These are phyloP conservation scores for Sebastes diaconus DNA, from an alignment of 2,797 vertebrate genomes.

Conservation along the genomic window DNA sequence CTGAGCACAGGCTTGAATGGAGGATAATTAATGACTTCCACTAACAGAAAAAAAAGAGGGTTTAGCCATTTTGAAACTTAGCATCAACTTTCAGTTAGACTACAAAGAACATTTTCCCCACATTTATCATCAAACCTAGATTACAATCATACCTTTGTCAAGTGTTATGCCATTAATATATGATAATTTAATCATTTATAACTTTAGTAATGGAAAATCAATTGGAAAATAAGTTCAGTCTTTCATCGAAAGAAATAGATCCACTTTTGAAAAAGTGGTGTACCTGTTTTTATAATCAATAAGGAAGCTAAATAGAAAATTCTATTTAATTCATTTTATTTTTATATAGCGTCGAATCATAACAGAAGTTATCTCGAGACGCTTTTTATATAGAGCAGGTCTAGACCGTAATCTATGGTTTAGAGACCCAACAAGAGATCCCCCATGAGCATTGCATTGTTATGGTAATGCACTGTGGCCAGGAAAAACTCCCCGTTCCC, in stretches of 20 bases:
- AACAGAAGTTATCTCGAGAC: too few relatives aligned
- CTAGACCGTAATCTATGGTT: too few relatives aligned
- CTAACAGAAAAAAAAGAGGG: conserved; percentile 3
- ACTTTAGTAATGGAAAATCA: not conserved
- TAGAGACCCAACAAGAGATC: too few relatives aligned
- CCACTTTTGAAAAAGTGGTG: not conserved
- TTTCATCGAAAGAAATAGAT: not conserved
- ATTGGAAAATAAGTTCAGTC: not conserved
- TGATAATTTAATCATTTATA: not conserved
- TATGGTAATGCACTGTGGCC: too few relatives aligned
- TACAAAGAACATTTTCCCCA: not conserved
- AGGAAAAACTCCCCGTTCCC: too few relatives aligned
- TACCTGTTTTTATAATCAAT: not conserved
- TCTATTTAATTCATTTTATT: too few relatives aligned
- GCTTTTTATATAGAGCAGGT: too few relatives aligned
- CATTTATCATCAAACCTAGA: not conserved
- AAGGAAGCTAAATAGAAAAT: not conserved
- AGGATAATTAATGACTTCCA: conserved; percentile 54
- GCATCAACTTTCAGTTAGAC: conserved; percentile 5
- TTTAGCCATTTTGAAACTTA: conserved; percentile 26
- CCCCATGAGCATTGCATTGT: too few relatives aligned
- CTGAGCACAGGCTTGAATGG: conserved; percentile 15
- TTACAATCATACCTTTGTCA: not conserved
- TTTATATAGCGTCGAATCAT: too few relatives aligned
- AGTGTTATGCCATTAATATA: not conserved